Base-by-base conservation (phyloP, 2,888 invertebrate genomes). In the Carabus problematicus region DNA sequence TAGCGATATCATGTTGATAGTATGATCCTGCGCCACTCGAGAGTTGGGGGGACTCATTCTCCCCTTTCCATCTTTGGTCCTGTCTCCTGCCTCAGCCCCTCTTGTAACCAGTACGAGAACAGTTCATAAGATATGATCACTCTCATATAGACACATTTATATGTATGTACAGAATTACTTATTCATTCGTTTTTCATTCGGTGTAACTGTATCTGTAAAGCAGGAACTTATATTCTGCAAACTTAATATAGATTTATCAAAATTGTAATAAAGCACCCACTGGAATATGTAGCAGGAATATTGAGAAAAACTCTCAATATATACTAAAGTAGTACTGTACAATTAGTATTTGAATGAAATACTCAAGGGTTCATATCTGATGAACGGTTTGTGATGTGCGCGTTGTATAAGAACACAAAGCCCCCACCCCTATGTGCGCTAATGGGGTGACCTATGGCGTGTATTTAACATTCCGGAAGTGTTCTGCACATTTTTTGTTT, bases 381-480 rank as follows among this genome's bases (percentile, higher is more conserved):
- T 55, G 68, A 69, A 69, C 61, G 52, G 3, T 40, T 12, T 29
- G 29, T 29, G 29, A 56, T 59, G 19, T 47, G 12, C 45, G 7
- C 45, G 49, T 47, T 16, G 47, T 64, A 45, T 72, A 72, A 72
- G 72, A 73, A 73, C 54, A 64, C 61, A 60, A 16, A 43, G 59
- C 6, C 54, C 56, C 70, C 2, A 70, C 72, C 71, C 66, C 71
- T 75, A 75, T 76, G 73, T 74, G 73, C 75, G 73, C 75, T 77
- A 77, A 77, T 76, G 75, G 74, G 76, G 76, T 79, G 78, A 79
- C 79, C 79, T 79, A 78, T 77, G 76, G 74, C 74, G 72, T 75
- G 73, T 74, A 78, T 75, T 80, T 80, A 78, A 79, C 77, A 80
- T 80, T 79, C 80, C 70, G 72, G 73, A 74, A 76, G 78, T 75